Conservation (phyloP, 2,113 vertebrate species). For the Dromas ardeola region DNA sequence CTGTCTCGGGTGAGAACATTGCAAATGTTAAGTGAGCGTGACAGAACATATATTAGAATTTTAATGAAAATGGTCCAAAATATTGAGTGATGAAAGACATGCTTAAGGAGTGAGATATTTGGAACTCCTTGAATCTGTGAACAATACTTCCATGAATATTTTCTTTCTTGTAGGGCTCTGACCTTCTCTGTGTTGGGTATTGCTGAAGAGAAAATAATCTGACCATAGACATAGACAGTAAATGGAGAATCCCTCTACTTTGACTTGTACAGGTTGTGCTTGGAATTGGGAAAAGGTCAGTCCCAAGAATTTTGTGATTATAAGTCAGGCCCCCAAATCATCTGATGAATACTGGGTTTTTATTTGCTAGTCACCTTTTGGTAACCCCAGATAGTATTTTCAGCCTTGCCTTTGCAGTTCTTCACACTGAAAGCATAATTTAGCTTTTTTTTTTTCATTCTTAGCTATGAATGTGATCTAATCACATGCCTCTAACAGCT, state of each 20-base stretch:
- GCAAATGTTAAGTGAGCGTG: neutral
- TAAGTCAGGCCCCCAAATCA: neutral
- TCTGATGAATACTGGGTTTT: neutral
- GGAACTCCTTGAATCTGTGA: neutral
- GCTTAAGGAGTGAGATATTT: neutral
- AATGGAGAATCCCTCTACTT: neutral
- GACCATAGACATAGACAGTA: neutral
- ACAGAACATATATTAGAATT: neutral
- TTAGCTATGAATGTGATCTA: neutral
- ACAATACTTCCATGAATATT: neutral
- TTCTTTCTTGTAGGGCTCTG: neutral
- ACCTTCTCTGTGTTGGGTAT: neutral
- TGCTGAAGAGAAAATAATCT: neutral
- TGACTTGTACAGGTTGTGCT: neutral
- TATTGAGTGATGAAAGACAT: neutral
- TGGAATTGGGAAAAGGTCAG: neutral
- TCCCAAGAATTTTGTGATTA: neutral
- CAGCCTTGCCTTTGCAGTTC: neutral
- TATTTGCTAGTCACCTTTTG: neutral
- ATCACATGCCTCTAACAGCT: neutral
- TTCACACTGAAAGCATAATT: neutral
- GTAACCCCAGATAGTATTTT: neutral
- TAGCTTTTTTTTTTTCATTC: neutral
- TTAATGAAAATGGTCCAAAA: conserved; percentile 4
- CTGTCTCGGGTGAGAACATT: neutral